A percentile compares a stretch with the other conserved stretches of the same genome.
phyloP scores from a whole-genome alignment of 2,797 vertebrate genomes.

The Buceros bicornis region DNA sequence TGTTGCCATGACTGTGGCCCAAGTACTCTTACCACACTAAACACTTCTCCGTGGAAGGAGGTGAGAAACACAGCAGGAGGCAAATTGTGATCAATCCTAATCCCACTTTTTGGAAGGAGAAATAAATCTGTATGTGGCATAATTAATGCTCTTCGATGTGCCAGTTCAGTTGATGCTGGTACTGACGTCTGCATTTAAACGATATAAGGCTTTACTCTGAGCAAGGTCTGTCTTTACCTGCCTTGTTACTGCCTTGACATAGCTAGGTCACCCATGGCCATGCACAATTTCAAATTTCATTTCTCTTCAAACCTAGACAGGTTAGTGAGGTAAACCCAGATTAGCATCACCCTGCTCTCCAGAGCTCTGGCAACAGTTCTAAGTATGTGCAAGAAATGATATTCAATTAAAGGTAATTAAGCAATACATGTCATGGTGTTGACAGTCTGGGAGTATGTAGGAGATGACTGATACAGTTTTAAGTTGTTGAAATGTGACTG shows the following conservation, averaged over 20 bases:
- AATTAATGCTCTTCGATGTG: neutral
- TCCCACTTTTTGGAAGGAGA: neutral
- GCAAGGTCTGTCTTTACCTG: neutral
- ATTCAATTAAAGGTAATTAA: constrained; percentile 19
- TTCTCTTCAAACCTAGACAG: neutral
- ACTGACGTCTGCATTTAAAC: neutral
- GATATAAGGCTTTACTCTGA: neutral
- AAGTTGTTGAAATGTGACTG: constrained; percentile 31
- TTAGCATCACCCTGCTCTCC: neutral
- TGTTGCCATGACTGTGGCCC: neutral
- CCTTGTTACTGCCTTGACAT: neutral
- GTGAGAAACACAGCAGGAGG: neutral
- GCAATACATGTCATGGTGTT: neutral
- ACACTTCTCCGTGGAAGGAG: neutral
- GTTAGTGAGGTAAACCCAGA: neutral
- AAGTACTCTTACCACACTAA: neutral
- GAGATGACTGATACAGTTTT: neutral
- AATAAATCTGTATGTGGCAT: neutral
- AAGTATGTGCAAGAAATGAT: neutral
- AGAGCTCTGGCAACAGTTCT: neutral
- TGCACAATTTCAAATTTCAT: neutral
- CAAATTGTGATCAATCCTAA: neutral
- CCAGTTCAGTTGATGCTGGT: neutral
- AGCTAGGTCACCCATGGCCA: neutral
- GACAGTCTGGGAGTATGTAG: neutral